phyloP scores from a whole-genome alignment of 2,888 invertebrate genomes.

The Cosmorhoe ocellata region DNA sequence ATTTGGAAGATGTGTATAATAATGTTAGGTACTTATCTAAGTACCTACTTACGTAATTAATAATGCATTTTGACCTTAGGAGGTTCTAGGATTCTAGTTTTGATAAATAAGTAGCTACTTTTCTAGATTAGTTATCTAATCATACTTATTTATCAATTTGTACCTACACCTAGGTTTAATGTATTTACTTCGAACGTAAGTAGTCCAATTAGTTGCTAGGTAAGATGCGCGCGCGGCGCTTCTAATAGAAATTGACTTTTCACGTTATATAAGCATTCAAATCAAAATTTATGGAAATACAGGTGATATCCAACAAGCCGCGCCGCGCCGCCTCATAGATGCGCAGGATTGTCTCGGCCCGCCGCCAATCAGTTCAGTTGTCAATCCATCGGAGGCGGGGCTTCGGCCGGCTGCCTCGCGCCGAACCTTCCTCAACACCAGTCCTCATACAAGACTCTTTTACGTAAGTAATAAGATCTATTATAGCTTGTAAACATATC shows the following conservation, averaged over 20 bases:
- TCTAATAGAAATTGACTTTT: conserved; percentile 34
- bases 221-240: conserved; percentile 10
- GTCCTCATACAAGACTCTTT: conserved; percentile 40
- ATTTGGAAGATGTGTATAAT: too few relatives aligned
- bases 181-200: not conserved
- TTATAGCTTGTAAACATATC: conserved; percentile 30
- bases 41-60: too few relatives aligned
- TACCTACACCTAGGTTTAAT: too few relatives aligned
- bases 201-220: conserved; percentile 3
- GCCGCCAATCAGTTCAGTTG: conserved; percentile 73
- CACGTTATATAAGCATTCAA: conserved; percentile 34
- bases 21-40: too few relatives aligned
- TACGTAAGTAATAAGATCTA: conserved; percentile 31
- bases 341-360: conserved; percentile 73
- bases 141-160: too few relatives aligned
- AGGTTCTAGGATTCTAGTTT: too few relatives aligned
- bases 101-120: too few relatives aligned
- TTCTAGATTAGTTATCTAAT: too few relatives aligned
- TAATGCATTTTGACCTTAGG: too few relatives aligned
- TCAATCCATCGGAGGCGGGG: conserved; percentile 69
- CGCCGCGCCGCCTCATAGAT: conserved; percentile 62
- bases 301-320: conserved; percentile 55
- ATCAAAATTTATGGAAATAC: conserved; percentile 45
- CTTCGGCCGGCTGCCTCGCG: conserved; percentile 41
- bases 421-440: conserved; percentile 24